Conservation (phyloP, 1,140 invertebrate species). For the Diplogasteroides magnus region DNA sequence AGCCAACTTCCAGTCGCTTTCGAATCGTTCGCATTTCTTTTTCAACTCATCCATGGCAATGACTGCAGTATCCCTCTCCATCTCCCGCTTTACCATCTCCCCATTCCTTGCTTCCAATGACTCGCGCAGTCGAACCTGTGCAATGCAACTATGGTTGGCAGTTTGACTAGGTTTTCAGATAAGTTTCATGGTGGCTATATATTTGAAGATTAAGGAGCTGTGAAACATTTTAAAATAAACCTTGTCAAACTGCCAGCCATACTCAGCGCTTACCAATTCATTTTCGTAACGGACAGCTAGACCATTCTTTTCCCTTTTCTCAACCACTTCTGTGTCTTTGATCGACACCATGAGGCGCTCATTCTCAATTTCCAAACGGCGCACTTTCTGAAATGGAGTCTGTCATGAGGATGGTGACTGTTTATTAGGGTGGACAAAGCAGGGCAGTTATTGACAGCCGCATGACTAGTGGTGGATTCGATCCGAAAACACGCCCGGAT, state of each 20-base stretch:
- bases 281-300: background rate
- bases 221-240: no score
- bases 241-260: no score
- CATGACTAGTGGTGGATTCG: no score
- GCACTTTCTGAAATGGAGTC: background rate
- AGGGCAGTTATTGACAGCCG: no score
- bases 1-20: background rate
- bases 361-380: background rate
- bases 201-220: no score
- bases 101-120: background rate
- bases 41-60: background rate
- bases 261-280: background rate
- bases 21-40: background rate
- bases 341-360: background rate
- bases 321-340: background rate
- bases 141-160: no score
- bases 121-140: background rate
- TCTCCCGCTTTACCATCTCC: background rate
- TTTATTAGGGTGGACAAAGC: no score
- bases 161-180: no score
- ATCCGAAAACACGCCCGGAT: no score
- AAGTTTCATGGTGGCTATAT: no score
- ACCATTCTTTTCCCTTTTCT: background rate
- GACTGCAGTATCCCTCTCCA: background rate
- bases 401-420: no score